Percentiles rank a stretch among this genome's conserved stretches.
These are phyloP conservation scores for Megatriorchis doriae DNA, from an alignment of 2,113 vertebrate species.

Conservation along the genomic window DNA sequence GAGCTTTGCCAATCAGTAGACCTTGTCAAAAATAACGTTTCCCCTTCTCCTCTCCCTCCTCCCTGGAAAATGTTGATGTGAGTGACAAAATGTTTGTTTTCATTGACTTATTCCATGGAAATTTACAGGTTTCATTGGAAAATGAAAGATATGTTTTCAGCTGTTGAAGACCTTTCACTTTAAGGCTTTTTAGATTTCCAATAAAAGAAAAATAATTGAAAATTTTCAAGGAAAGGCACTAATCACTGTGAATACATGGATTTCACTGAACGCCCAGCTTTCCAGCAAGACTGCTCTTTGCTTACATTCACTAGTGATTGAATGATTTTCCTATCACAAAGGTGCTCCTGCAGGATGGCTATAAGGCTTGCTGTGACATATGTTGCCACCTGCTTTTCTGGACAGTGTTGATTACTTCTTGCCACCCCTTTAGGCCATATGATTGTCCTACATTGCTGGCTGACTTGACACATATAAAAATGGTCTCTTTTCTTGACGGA, in stretches of 20 bases:
- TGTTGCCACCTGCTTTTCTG: not conserved
- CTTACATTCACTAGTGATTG: not conserved
- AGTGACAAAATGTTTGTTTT: conserved; percentile 43
- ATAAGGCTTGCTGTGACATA: not conserved
- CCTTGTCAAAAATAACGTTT: conserved; percentile 57
- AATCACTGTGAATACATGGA: not conserved
- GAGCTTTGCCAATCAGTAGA: conserved; percentile 48
- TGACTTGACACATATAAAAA: not conserved
- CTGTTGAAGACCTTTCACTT: not conserved
- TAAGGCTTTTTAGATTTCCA: not conserved
- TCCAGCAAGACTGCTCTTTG: not conserved
- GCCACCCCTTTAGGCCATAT: not conserved
- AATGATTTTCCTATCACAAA: not conserved
- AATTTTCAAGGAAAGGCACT: not conserved
- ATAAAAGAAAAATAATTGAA: not conserved
- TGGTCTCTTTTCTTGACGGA: not conserved
- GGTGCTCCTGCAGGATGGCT: not conserved
- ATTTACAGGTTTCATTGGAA: conserved; percentile 42
- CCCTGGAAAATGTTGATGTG: conserved; percentile 44
- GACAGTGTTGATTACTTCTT: not conserved
- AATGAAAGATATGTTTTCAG: not conserved
- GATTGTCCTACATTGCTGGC: not conserved
- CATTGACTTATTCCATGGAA: conserved; percentile 1
- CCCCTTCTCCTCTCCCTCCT: not conserved
- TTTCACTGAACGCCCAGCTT: not conserved